These are phyloP conservation scores for Oreamnos americanus DNA, from an alignment of 2,113 vertebrate species.

Conservation along the genomic window DNA sequence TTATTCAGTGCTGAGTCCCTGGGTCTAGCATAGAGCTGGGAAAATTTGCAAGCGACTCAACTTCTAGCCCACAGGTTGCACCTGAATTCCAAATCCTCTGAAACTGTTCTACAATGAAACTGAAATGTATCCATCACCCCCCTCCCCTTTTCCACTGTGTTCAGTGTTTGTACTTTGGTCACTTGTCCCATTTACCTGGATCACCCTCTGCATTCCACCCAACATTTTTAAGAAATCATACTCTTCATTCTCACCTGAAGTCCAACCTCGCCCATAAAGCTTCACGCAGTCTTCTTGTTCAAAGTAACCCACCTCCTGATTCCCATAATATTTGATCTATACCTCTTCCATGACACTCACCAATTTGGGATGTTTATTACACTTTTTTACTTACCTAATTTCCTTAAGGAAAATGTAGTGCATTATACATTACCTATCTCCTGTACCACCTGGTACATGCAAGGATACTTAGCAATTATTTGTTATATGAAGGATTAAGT, in stretches of 20 bases:
- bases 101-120: not conserved
- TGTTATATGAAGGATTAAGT: not conserved
- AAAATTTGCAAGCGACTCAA: not conserved
- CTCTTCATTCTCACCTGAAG: not conserved
- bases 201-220: not conserved
- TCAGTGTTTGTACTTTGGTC: not conserved
- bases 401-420: not conserved
- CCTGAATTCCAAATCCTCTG: not conserved
- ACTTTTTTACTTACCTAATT: not conserved
- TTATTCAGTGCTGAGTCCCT: not conserved
- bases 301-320: not conserved
- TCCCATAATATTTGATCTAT: not conserved
- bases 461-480: not conserved
- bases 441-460: not conserved
- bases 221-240: not conserved
- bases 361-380: not conserved
- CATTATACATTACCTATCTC: not conserved
- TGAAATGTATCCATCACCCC: not conserved
- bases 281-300: rapidly evolving
- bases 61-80: not conserved
- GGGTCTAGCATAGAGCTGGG: not conserved
- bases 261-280: not conserved
- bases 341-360: not conserved
- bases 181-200: not conserved
- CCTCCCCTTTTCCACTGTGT: not conserved